A percentile compares a stretch with the other conserved stretches of the same genome.
Evolutionary conservation across 2,888 invertebrate species (phyloP).

Genomic region (Cartodere bifasciata): DNA sequence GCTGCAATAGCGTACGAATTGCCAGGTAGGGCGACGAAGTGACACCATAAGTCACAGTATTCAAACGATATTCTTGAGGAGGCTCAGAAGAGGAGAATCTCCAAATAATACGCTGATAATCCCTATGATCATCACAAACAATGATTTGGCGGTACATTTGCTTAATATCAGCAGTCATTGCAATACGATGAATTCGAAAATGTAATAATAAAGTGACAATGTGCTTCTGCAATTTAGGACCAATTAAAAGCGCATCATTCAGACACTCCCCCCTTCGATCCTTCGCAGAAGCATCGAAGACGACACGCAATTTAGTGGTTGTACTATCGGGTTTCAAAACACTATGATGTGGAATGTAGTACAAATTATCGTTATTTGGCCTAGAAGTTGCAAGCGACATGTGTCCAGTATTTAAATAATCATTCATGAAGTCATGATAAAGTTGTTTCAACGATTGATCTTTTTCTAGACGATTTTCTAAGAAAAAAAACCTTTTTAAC

Average conservation of each 20-base stretch:
- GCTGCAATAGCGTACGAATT: constrained; percentile 11
- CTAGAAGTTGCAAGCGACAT: not conserved
- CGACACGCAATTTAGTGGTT: constrained; percentile 7
- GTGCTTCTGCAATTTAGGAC: constrained; percentile 6
- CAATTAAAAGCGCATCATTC: constrained; percentile 6
- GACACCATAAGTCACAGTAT: constrained; percentile 17
- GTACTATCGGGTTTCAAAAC: constrained; percentile 3
- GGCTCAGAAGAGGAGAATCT: constrained; percentile 6
- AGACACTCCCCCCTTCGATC: constrained; percentile 3
- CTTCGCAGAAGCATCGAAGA: constrained; percentile 9
- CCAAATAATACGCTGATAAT: constrained; percentile 6
- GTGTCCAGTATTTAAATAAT: constrained; percentile 7
- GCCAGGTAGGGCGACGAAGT: constrained; percentile 15
- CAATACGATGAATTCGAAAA: constrained; percentile 5
- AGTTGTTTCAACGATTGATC: not conserved
- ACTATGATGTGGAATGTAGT: constrained; percentile 7
- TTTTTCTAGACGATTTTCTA: constrained; percentile 4
- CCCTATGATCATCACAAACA: constrained; percentile 3
- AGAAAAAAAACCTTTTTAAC: constrained; percentile 1
- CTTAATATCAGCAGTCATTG: constrained; percentile 6
- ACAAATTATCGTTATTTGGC: not conserved
- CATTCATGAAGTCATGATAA: constrained; percentile 7
- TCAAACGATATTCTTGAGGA: constrained; percentile 12
- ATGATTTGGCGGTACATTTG: constrained; percentile 9
- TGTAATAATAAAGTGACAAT: constrained; percentile 3